Base-by-base conservation (phyloP, 92 coral and sea anemone genomes). In the Epizoanthus fatuus region DNA sequence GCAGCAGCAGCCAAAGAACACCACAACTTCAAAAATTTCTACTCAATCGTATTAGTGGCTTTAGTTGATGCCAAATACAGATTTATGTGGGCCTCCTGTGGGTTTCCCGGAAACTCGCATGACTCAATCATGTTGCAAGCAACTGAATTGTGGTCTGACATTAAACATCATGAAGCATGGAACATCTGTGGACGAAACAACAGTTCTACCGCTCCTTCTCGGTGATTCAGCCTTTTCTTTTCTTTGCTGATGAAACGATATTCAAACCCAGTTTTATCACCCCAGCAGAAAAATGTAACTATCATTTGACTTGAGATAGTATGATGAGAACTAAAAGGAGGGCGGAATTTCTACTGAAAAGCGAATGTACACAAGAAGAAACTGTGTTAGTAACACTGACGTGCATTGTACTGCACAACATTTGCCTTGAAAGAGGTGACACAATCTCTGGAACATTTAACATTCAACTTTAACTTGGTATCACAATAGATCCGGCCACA, bases 1-100 rank as follows among this genome's bases (percentile, higher is more conserved):
- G 32, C 19, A 59, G 90, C 76, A 78, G 45, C 89, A 56, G 42
- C 20, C 19, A 86, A 86, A 53, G 89, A 86, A 66, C 60, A 76
- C 72, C 84, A 76, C 72, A 52, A 74, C 59, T 54, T 75, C 63
- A 53, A 52, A 20, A 55, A 54, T 32, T 75, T 75, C 44, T 14
- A 75, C 13, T 51, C 75, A 3, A 37, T 32, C 7, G 75, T 69
- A 5, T 2, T 69, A 37, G 29, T 69, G 75, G 75, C 40, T 32
- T 11, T 69, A 7, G 75, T 45, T 51, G 66, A 39, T 62, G 35
- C 54, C 10, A 20, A 52, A 10, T 52, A 75, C 63, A 75, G 81
- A 47, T 75, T 75, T 75, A 32, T 75, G 39, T 75, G 81, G 81
- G 49, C 20, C 3, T 54, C 58, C 81, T 75, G 39, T 75, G 81